Conservation (phyloP, 2,113 vertebrate species). For the Ramphastos sulfuratus region DNA sequence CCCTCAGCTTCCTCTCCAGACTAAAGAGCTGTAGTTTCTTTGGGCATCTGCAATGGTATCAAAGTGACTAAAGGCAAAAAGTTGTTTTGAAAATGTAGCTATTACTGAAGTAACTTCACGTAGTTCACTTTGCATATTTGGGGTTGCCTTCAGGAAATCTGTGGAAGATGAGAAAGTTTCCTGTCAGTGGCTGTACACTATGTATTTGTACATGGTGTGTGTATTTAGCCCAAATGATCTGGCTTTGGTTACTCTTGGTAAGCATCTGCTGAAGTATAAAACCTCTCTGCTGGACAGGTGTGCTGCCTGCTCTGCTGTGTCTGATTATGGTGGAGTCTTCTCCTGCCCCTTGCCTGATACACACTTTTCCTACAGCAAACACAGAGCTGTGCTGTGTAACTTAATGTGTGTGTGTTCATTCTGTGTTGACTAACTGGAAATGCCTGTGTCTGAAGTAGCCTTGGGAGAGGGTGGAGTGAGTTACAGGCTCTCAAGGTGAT, state of each 20-base stretch:
- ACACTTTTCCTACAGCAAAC: fast-evolving
- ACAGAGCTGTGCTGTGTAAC: not conserved
- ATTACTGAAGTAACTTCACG: not conserved
- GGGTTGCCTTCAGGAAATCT: not conserved
- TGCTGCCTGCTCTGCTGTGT: not conserved
- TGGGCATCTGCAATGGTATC: not conserved
- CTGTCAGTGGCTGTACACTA: not conserved
- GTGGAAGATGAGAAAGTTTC: not conserved
- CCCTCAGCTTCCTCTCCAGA: no score
- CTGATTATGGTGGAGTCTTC: fast-evolving
- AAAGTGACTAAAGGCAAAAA: not conserved
- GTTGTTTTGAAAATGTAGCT: not conserved
- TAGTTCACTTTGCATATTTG: not conserved
- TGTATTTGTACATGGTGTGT: not conserved
- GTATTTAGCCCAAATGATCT: not conserved
- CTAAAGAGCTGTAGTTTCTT: not conserved
- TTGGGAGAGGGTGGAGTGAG: not conserved
- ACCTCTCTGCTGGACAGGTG: not conserved
- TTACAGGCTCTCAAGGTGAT: fast-evolving
- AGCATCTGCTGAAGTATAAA: not conserved
- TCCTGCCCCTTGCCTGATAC: fast-evolving
- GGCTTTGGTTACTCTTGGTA: not conserved
- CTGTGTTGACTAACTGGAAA: not conserved
- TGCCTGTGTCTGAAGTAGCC: not conserved
- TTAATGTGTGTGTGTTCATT: fast-evolving